Evolutionary conservation across 2,113 vertebrate genomes (phyloP).

Genomic region (Oncorhynchus tshawytscha): DNA sequence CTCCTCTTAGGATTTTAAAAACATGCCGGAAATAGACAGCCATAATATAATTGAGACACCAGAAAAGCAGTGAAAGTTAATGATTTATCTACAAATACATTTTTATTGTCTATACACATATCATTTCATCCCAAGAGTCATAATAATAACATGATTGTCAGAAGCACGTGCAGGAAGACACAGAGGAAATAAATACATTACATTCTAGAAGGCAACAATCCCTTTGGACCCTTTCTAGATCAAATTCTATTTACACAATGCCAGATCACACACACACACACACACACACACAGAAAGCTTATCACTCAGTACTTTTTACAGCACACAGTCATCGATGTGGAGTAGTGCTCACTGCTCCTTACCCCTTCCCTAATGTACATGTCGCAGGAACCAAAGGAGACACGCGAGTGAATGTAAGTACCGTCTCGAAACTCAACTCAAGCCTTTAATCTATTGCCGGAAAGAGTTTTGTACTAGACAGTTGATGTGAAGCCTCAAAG

Average conservation of each 20-base stretch:
- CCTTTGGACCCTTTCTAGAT: background rate
- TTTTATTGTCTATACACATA: background rate
- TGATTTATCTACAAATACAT: background rate
- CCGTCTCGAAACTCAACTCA: too few relatives aligned
- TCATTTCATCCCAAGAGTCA: background rate
- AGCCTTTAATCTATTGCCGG: too few relatives aligned
- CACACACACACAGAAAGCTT: background rate
- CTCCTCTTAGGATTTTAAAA: background rate
- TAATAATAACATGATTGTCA: too few relatives aligned
- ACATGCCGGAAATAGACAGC: background rate
- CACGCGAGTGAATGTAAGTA: too few relatives aligned
- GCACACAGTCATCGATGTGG: too few relatives aligned
- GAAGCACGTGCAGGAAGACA: background rate
- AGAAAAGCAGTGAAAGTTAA: background rate
- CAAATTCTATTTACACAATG: background rate
- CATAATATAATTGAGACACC: background rate
- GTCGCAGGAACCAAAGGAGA: too few relatives aligned
- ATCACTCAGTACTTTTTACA: too few relatives aligned
- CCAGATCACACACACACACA: background rate
- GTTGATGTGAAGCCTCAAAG: too few relatives aligned
- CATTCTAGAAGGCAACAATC: background rate
- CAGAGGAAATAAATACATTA: conserved; percentile 1
- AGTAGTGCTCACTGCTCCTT: too few relatives aligned
- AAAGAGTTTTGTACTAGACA: too few relatives aligned
- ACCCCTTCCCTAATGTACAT: too few relatives aligned